phyloP scores from a whole-genome alignment of 1,140 invertebrate species.

The Pseudomyrmex pallidus region DNA sequence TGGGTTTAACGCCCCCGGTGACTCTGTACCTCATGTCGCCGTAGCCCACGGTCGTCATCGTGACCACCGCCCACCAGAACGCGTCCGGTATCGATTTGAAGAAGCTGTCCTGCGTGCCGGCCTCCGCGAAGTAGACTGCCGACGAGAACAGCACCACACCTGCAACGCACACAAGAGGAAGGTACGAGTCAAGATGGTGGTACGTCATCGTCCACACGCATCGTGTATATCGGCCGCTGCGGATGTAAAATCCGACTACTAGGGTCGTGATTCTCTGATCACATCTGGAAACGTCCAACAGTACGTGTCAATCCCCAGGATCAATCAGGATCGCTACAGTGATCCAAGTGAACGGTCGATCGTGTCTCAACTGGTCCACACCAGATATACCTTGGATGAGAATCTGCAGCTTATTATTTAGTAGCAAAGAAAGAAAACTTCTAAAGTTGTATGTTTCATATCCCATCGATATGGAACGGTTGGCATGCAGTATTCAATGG shows the following conservation, averaged over 20 bases:
- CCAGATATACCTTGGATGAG: not conserved
- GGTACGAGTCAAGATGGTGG: constrained; percentile 67
- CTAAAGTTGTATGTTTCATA: not conserved
- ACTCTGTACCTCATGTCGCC: constrained; percentile 96
- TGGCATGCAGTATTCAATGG: not conserved
- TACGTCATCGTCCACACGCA: constrained; percentile 59
- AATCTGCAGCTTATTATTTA: not conserved
- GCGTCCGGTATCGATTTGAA: constrained; percentile 99
- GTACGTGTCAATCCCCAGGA: not conserved
- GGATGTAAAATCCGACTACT: constrained; percentile 37
- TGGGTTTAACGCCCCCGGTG: constrained; percentile 82
- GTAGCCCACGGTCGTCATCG: constrained; percentile 99
- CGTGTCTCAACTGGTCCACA: constrained; percentile 14
- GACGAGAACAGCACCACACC: constrained; percentile 99
- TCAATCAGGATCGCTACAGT: constrained; percentile 4
- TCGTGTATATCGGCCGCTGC: constrained; percentile 50
- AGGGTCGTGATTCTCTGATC: constrained; percentile 31
- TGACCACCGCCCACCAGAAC: constrained; percentile 99
- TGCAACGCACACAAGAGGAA: constrained; percentile 87
- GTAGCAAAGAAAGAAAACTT: not conserved
- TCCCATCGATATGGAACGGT: not conserved
- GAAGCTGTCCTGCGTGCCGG: constrained; percentile 98
- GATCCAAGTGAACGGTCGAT: not conserved
- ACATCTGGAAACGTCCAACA: constrained; percentile 6
- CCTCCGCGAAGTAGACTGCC: constrained; percentile 99